These are phyloP conservation scores for Drosophila eohydei DNA, from an alignment of 2,888 invertebrate genomes.

Conservation along the genomic window DNA sequence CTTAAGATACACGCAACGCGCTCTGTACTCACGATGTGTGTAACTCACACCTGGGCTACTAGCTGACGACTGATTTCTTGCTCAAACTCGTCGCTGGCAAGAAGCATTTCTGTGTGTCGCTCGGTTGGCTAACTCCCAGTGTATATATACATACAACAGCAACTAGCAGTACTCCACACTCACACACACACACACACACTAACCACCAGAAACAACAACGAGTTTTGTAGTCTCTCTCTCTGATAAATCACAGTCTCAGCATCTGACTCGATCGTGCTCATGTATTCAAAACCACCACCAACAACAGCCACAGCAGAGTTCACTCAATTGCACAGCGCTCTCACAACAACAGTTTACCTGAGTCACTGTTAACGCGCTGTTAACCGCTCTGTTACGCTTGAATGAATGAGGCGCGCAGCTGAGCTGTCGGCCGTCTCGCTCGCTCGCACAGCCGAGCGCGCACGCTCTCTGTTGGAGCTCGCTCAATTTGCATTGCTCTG, in stretches of 20 bases:
- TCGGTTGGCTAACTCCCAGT: conserved; percentile 66
- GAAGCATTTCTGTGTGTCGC: conserved; percentile 79
- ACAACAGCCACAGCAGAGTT: conserved; percentile 27
- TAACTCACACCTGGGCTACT: conserved; percentile 83
- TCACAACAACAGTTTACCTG: conserved; percentile 38
- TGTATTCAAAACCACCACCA: conserved; percentile 28
- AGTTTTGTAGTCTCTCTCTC: conserved; percentile 61
- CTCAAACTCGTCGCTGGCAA: conserved; percentile 79
- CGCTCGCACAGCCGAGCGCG: conserved; percentile 2
- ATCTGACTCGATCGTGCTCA: conserved; percentile 41
- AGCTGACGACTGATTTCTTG: conserved; percentile 83
- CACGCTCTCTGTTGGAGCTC: conserved; percentile 19
- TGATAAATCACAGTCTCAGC: conserved; percentile 63
- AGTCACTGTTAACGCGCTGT: conserved; percentile 62
- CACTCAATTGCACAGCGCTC: conserved; percentile 39
- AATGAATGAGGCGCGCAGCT: conserved; percentile 31
- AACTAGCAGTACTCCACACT: conserved; percentile 41
- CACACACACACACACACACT: conserved; percentile 19
- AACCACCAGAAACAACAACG: conserved; percentile 36
- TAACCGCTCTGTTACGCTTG: conserved; percentile 37
- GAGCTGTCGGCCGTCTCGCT: conserved; percentile 2
- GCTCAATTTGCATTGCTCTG: conserved; percentile 75
- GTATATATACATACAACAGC: conserved; percentile 40
- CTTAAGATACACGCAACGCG: conserved; percentile 53
- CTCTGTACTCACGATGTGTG: conserved; percentile 70